phyloP scores from a whole-genome alignment of 2,113 vertebrate genomes.

The Oncorhynchus masou region DNA sequence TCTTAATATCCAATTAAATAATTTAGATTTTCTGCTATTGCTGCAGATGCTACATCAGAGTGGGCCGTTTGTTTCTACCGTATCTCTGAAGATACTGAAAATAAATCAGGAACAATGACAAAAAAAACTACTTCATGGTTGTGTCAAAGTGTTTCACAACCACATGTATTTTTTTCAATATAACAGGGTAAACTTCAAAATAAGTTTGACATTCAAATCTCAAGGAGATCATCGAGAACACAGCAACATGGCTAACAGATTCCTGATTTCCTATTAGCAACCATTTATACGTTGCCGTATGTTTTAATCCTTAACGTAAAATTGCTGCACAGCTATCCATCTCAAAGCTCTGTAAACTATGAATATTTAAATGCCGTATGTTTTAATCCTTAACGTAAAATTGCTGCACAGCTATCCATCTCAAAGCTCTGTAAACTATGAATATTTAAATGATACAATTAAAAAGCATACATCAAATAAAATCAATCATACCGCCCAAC shows the following conservation, averaged over 20 bases:
- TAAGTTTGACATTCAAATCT: constrained; percentile 74
- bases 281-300: constrained; percentile 36
- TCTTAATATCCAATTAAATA: constrained; percentile 59
- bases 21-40: constrained; percentile 42
- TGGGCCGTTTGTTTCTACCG: constrained; percentile 26
- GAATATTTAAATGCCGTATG: constrained; percentile 28
- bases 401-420: constrained; percentile 54
- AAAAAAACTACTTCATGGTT: constrained; percentile 35
- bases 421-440: constrained; percentile 66
- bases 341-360: constrained; percentile 66
- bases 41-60: constrained; percentile 30
- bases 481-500: not conserved
- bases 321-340: constrained; percentile 53
- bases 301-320: constrained; percentile 24
- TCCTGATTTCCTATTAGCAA: constrained; percentile 47
- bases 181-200: constrained; percentile 72
- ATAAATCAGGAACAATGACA: constrained; percentile 30
- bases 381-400: constrained; percentile 25
- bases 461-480: constrained; percentile 31
- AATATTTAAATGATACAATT: constrained; percentile 31
- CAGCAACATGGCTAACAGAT: constrained; percentile 63
- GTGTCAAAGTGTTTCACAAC: constrained; percentile 29
- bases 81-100: constrained; percentile 6
- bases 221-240: constrained; percentile 70
- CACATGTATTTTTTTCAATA: constrained; percentile 36